These are phyloP conservation scores for Yponomeuta plumbellus DNA, from an alignment of 2,888 invertebrate species.

Conservation along the genomic window DNA sequence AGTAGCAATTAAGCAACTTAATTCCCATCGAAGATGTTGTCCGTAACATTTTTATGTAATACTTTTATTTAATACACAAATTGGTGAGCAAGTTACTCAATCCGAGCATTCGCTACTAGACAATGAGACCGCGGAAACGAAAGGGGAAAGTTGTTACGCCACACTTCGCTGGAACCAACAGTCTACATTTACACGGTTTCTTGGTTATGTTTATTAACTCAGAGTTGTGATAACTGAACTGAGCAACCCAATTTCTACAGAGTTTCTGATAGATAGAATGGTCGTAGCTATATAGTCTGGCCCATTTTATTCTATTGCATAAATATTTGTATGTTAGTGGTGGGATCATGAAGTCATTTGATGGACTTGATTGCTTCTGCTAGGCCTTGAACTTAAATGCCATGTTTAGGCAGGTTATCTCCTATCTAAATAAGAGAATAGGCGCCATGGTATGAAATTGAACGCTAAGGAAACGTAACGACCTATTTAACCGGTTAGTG, in stretches of 20 bases:
- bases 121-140: constrained; percentile 70
- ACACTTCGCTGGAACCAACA: constrained; percentile 16
- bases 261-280: too few relatives aligned
- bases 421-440: neutral
- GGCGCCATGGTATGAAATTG: neutral
- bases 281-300: too few relatives aligned
- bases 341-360: too few relatives aligned
- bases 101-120: constrained; percentile 56
- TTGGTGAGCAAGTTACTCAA: constrained; percentile 54
- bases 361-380: too few relatives aligned
- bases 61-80: constrained; percentile 3
- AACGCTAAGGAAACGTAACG: constrained; percentile 18
- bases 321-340: too few relatives aligned
- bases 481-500: constrained; percentile 51
- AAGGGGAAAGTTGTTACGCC: constrained; percentile 67
- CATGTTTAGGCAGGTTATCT: too few relatives aligned
- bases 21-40: constrained; percentile 16
- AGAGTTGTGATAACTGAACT: neutral
- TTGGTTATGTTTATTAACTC: neutral
- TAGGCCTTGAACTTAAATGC: too few relatives aligned
- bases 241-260: neutral
- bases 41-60: constrained; percentile 50
- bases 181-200: constrained; percentile 19
- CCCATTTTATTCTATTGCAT: too few relatives aligned
- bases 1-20: constrained; percentile 47